These are phyloP conservation scores for Ricordea florida DNA, from an alignment of 92 coral and sea anemone species.

Conservation along the genomic window DNA sequence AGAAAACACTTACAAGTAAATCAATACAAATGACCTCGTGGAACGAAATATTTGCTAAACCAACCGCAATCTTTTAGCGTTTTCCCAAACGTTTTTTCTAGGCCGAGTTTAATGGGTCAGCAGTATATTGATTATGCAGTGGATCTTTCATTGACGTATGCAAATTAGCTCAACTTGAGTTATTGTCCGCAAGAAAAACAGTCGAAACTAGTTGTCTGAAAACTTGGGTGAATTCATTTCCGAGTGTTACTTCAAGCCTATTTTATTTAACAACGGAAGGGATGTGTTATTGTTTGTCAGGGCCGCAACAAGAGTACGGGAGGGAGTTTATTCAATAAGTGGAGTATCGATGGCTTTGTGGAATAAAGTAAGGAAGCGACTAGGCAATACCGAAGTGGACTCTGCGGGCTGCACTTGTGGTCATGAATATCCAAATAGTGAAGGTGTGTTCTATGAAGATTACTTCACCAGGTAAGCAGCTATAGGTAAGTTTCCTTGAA, in stretches of 20 bases:
- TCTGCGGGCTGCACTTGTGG: slow-evolving; percentile 55
- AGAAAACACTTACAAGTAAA: neutral
- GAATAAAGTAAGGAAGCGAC: slow-evolving; percentile 81
- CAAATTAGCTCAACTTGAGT: slow-evolving; percentile 34
- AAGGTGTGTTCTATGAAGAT: slow-evolving; percentile 90
- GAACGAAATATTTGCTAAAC: slow-evolving; percentile 35
- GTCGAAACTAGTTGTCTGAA: slow-evolving; percentile 4
- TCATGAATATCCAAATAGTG: slow-evolving; percentile 60
- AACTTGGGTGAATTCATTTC: neutral
- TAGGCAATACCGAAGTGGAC: slow-evolving; percentile 66
- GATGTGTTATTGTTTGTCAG: slow-evolving; percentile 1
- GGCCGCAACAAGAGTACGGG: slow-evolving; percentile 35
- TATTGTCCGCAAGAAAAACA: slow-evolving; percentile 11
- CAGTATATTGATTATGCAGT: slow-evolving; percentile 7
- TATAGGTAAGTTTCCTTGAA: slow-evolving; percentile 1
- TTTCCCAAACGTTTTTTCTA: slow-evolving; percentile 29
- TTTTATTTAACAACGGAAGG: neutral
- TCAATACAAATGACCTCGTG: slow-evolving; percentile 38
- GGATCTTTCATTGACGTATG: slow-evolving; percentile 36
- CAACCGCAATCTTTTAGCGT: slow-evolving; percentile 41
- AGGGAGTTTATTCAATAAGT: slow-evolving; percentile 12
- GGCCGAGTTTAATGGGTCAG: slow-evolving; percentile 9
- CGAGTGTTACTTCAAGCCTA: neutral
- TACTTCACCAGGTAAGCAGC: slow-evolving; percentile 79
- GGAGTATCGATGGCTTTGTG: slow-evolving; percentile 74